A percentile compares a stretch with the other conserved stretches of the same genome.
phyloP scores from a whole-genome alignment of 2,888 invertebrate genomes.

The Beris morrisii region DNA sequence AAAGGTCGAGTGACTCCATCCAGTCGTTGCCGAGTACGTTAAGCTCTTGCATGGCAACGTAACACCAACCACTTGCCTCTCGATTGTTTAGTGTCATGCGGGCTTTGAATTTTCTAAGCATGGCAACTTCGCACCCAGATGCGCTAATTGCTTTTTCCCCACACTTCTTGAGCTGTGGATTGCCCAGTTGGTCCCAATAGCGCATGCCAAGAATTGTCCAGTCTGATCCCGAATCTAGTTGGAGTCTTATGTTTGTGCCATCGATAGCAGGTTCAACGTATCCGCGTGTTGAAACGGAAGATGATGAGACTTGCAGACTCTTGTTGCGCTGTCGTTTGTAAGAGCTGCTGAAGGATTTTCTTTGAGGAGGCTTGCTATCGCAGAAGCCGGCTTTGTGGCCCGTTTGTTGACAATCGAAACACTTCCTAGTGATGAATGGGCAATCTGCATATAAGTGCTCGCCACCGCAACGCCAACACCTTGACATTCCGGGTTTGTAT shows the following conservation, averaged over 20 bases:
- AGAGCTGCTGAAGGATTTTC: background rate
- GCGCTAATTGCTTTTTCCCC: conserved; percentile 6
- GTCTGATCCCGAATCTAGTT: conserved; percentile 14
- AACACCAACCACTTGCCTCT: conserved; percentile 6
- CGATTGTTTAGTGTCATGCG: conserved; percentile 5
- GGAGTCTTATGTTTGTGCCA: background rate
- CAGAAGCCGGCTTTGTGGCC: conserved; percentile 17
- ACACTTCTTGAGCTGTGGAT: conserved; percentile 2
- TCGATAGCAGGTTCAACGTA: background rate
- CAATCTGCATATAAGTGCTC: background rate
- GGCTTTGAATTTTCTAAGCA: background rate
- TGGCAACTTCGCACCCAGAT: conserved; percentile 11
- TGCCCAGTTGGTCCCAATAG: conserved; percentile 17
- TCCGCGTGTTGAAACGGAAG: background rate
- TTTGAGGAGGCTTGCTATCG: conserved; percentile 1
- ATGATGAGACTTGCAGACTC: background rate
- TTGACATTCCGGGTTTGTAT: background rate
- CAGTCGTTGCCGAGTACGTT: conserved; percentile 1
- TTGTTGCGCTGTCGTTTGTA: background rate
- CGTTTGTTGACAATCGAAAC: conserved; percentile 4
- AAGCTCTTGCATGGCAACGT: background rate
- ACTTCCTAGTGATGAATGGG: background rate
- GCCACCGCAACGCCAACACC: background rate
- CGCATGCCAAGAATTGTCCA: conserved; percentile 1
- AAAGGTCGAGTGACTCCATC: background rate